These are phyloP conservation scores for Asobara japonica DNA, from an alignment of 1,140 invertebrate genomes.

Conservation along the genomic window DNA sequence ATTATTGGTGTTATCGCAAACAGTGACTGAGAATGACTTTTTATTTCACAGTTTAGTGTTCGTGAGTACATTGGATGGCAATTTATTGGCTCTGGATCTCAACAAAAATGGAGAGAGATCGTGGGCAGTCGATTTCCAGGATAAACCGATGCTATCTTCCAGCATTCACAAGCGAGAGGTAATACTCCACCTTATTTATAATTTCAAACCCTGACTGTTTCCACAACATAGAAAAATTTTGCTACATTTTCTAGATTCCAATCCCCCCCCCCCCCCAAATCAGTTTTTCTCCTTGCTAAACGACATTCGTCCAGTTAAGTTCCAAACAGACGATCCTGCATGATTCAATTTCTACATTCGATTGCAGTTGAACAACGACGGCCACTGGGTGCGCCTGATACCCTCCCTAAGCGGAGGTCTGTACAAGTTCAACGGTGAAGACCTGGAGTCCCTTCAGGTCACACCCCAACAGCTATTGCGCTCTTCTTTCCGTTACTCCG, in stretches of 20 bases:
- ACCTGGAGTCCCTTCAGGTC: constrained; percentile 86
- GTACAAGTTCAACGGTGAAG: constrained; percentile 91
- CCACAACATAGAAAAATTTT: too few relatives aligned
- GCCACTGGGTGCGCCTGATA: constrained; percentile 86
- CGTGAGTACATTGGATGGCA: constrained; percentile 89
- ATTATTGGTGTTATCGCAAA: too few relatives aligned
- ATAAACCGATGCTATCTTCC: constrained; percentile 81
- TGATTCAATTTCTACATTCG: too few relatives aligned
- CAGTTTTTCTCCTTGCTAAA: too few relatives aligned
- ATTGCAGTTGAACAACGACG: constrained; percentile 83
- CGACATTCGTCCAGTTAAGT: not conserved
- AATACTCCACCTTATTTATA: constrained; percentile 33
- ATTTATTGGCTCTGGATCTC: constrained; percentile 80
- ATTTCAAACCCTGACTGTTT: not conserved
- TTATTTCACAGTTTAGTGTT: constrained; percentile 80
- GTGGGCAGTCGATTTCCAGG: constrained; percentile 81
- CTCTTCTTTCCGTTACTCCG: constrained; percentile 84
- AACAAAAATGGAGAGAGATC: constrained; percentile 72
- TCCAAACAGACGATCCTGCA: too few relatives aligned
- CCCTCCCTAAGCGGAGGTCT: constrained; percentile 90
- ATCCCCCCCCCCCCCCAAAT: too few relatives aligned
- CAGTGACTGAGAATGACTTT: too few relatives aligned
- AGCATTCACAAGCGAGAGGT: constrained; percentile 87
- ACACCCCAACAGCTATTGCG: constrained; percentile 85
- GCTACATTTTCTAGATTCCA: too few relatives aligned